Conservation (phyloP, 2,113 vertebrate genomes). For the Proterorhinus semilunaris region DNA sequence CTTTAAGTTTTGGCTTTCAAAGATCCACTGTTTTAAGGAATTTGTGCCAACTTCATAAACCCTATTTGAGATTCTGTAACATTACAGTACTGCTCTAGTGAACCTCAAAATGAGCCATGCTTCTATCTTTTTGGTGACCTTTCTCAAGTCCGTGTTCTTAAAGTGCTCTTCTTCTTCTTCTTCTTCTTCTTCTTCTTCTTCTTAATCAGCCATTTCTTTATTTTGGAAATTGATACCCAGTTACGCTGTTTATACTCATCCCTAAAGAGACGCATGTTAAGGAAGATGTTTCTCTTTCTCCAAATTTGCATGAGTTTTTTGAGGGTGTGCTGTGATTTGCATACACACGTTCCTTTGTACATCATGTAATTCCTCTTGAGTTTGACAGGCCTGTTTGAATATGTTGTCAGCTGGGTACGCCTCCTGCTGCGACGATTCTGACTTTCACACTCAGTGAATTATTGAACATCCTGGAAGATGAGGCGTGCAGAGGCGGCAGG, state of each 20-base stretch:
- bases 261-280: slow-evolving; percentile 1
- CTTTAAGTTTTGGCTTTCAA: background rate
- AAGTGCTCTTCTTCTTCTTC: too few species aligned
- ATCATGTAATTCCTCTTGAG: slow-evolving; percentile 46
- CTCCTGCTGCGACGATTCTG: slow-evolving; percentile 57
- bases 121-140: too few species aligned
- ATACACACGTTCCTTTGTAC: slow-evolving; percentile 19
- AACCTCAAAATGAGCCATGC: too few species aligned
- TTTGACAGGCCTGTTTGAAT: slow-evolving; percentile 53
- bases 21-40: too few species aligned
- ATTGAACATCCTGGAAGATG: slow-evolving; percentile 59
- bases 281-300: background rate
- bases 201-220: too few species aligned
- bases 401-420: slow-evolving; percentile 56
- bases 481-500: slow-evolving; percentile 20
- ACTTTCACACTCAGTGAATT: slow-evolving; percentile 62
- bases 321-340: slow-evolving; percentile 25
- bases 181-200: too few species aligned
- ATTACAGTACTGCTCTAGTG: too few species aligned
- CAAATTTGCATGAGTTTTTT: slow-evolving; percentile 8
- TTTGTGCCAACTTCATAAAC: too few species aligned
- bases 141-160: too few species aligned
- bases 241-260: background rate
- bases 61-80: too few species aligned
- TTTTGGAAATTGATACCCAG: too few species aligned